Conservation (phyloP, 2,113 vertebrate genomes). For the Neolamprologus falcicula region DNA sequence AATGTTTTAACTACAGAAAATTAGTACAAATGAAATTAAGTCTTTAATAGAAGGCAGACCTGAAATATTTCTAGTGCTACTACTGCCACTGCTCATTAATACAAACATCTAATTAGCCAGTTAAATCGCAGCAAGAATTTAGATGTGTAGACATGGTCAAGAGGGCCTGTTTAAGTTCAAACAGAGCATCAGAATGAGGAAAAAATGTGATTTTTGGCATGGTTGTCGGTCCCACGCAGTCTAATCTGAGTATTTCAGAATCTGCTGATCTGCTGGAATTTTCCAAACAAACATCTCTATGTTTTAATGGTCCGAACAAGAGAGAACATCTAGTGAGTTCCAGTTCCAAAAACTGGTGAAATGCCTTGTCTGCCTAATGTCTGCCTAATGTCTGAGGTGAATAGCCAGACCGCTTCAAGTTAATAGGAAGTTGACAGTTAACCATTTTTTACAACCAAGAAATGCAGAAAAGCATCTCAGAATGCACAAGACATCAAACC, state of each 20-base stretch:
- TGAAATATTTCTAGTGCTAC: not conserved
- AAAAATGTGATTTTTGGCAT: not conserved
- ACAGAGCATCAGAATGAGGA: not conserved
- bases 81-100: not conserved
- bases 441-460: not conserved
- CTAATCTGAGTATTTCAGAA: not conserved
- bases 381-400: not conserved
- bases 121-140: not conserved
- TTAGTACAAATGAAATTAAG: not conserved
- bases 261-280: not conserved
- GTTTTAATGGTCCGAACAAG: not conserved
- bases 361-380: not conserved
- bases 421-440: not conserved
- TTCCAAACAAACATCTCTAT: not conserved
- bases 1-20: not conserved
- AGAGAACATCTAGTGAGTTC: not conserved
- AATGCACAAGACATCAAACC: not conserved
- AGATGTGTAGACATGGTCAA: not conserved
- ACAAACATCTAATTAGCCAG: not conserved
- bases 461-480: not conserved
- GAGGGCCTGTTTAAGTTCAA: not conserved
- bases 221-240: not conserved
- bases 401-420: not conserved
- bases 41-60: not conserved
- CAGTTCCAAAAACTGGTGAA: not conserved